phyloP scores from a whole-genome alignment of 2,113 vertebrate species.

The Pampusana beccarii region DNA sequence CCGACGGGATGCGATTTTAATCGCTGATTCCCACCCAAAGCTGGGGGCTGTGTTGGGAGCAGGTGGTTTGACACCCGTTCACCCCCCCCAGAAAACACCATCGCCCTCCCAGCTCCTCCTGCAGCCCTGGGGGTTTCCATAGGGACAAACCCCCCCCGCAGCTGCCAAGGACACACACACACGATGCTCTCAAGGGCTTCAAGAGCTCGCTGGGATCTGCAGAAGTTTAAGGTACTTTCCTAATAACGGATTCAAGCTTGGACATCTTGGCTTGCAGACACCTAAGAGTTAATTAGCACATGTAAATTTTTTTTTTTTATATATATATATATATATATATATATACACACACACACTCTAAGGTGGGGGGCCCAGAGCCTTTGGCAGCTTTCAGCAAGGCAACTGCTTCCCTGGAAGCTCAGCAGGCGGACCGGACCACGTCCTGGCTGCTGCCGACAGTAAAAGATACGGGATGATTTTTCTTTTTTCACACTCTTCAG shows the following conservation, averaged over 20 bases:
- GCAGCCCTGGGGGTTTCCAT: fast-evolving
- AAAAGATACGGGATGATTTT: not conserved
- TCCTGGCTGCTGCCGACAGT: not conserved
- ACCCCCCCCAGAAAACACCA: too few relatives aligned
- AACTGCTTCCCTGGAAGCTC: not conserved
- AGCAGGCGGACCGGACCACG: not conserved
- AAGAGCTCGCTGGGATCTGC: not conserved
- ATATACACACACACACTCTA: not conserved
- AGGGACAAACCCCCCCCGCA: not conserved
- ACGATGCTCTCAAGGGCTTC: fast-evolving
- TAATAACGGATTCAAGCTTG: not conserved
- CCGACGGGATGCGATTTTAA: not conserved
- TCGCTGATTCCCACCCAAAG: not conserved
- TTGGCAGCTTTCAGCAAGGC: not conserved
- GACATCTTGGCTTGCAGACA: not conserved
- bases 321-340: not conserved
- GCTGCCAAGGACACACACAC: fast-evolving
- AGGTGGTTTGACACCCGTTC: fast-evolving
- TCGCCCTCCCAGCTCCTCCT: not conserved
- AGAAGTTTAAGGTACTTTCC: constrained; percentile 37
- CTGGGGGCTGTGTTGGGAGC: not conserved
- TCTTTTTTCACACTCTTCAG: not conserved
- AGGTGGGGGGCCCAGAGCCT: not conserved
- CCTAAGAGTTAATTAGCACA: not conserved
- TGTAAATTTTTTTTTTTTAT: too few relatives aligned